phyloP scores from a whole-genome alignment of 2,797 vertebrate species.

The Chiloscyllium punctatum region DNA sequence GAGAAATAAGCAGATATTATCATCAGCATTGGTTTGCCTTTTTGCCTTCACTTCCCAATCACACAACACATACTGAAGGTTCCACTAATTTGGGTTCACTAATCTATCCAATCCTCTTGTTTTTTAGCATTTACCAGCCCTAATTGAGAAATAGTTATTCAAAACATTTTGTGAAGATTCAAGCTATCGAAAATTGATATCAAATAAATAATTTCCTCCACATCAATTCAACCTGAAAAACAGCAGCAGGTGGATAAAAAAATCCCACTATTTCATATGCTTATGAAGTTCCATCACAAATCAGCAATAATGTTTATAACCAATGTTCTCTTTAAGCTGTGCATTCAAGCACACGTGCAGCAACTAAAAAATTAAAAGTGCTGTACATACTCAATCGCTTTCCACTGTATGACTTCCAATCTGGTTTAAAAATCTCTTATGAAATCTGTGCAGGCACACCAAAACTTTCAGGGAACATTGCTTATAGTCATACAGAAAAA shows the following conservation, averaged over 20 bases:
- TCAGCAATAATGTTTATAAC: too few relatives aligned
- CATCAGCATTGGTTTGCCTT: background rate
- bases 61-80: background rate
- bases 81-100: background rate
- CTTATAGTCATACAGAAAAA: background rate
- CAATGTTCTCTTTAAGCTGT: too few relatives aligned
- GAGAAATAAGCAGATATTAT: too few relatives aligned
- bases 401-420: too few relatives aligned
- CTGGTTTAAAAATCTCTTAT: too few relatives aligned
- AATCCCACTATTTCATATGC: background rate
- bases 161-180: background rate
- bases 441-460: too few relatives aligned
- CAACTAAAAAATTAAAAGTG: too few relatives aligned
- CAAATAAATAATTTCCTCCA: background rate
- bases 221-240: background rate
- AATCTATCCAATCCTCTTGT: background rate
- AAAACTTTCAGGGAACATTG: too few relatives aligned
- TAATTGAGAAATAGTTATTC: background rate
- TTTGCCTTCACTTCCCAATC: background rate
- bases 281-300: too few relatives aligned
- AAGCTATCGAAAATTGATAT: background rate
- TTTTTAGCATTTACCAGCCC: background rate
- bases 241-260: background rate
- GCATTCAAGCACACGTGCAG: too few relatives aligned
- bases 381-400: too few relatives aligned